Base-by-base conservation (phyloP, 2,113 vertebrate genomes). In the Muscicapa adusta region DNA sequence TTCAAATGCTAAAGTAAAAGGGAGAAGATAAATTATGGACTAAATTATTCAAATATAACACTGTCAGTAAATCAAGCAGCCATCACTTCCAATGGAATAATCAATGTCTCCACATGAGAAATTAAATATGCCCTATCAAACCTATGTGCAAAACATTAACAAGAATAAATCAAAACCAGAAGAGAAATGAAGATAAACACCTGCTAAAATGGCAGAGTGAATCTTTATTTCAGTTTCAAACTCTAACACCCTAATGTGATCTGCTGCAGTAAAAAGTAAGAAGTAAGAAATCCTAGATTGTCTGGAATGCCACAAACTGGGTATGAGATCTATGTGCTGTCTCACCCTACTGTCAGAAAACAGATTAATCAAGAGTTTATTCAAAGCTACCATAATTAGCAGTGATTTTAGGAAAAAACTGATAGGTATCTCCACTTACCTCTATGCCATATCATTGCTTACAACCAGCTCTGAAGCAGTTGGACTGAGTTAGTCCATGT, bases 111-210 rank as follows among this genome's bases (percentile, higher is more conserved):
- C 63, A 63, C 28, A 29, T 67, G 2, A 80, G 34, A 66, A 71
- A 72, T 17, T 23, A 95, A 80, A 72, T 45, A 83, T 4, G 47
- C 24, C 36, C 56, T 53, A 43, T 43, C 24, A 50, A 70, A 79
- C 75, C 36, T 75, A 90, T 9, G 25, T 88, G 93, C 68, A 94
- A 93, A 91, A 83, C 51, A 94, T 91, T 80, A 88, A 34, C 47
- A 31, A 56, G 13, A 58, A n/a, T 33, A 85, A 85, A 91, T 83
- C 60, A 89, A 96, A 96, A 74, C 40, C 91, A 94, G 81, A 91
- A 85, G 24, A 56, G 14, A 93, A 87, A 88, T 2, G 4, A 94
- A 73, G 58, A 88, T 53, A 84, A 88, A 79, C 66, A 71, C 12
- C 33, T 66, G 58, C 62, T 89, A 79, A 92, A 95, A 86, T 12